phyloP scores from a whole-genome alignment of 2,797 vertebrate species.

The Sciaenops ocellatus region DNA sequence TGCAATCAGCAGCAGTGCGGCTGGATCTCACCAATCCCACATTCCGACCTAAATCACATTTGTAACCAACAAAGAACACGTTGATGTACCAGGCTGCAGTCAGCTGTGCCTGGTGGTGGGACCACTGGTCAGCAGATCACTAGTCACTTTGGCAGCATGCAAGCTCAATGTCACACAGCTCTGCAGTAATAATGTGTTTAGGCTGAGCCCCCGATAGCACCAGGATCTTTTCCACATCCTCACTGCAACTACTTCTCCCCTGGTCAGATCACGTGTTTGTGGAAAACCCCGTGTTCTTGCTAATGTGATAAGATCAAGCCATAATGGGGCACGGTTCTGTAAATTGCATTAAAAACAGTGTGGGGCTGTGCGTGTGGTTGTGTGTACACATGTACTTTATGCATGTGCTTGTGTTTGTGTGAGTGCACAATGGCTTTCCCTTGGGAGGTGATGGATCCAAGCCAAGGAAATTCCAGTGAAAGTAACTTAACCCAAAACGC shows the following conservation, averaged over 20 bases:
- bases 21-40: conserved; percentile 60
- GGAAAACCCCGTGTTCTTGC: conserved; percentile 54
- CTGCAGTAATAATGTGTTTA: conserved; percentile 43
- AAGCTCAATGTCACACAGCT: conserved; percentile 34
- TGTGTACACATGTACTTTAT: conserved; percentile 51
- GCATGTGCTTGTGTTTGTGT: conserved; percentile 64
- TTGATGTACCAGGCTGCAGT: conserved; percentile 63
- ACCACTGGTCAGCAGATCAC: conserved; percentile 68
- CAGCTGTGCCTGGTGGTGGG: conserved; percentile 58
- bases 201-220: conserved; percentile 19
- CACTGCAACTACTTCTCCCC: conserved; percentile 43
- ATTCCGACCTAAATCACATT: conserved; percentile 83
- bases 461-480: conserved; percentile 78
- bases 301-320: conserved; percentile 76
- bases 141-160: conserved; percentile 54
- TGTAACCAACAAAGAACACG: conserved; percentile 70
- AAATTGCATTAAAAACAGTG: conserved; percentile 67
- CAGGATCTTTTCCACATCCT: conserved; percentile 31
- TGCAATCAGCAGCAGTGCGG: conserved; percentile 50
- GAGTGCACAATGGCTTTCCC: conserved; percentile 66
- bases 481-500: conserved; percentile 68
- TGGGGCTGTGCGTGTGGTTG: conserved; percentile 31
- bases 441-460: conserved; percentile 62
- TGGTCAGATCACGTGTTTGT: conserved; percentile 55
- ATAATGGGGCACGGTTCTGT: conserved; percentile 61